Conservation (phyloP, 2,888 invertebrate species). For the Apotomis turbidana region DNA sequence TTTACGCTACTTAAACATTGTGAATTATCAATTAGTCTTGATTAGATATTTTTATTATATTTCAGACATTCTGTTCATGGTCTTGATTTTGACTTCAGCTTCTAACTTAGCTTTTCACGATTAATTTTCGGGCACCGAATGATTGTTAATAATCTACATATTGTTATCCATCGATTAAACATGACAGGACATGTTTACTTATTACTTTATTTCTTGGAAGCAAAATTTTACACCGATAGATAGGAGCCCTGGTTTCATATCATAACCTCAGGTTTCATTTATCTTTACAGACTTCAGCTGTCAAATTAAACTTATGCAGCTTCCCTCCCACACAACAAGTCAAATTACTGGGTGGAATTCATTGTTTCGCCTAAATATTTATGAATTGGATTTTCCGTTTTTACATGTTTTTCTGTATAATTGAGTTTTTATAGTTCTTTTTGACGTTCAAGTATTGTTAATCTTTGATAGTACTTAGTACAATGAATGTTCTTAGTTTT, state of each 20-base stretch:
- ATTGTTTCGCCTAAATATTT: not conserved
- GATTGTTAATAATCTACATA: too few relatives aligned
- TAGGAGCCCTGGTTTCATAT: too few relatives aligned
- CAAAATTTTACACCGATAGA: too few relatives aligned
- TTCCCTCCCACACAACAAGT: not conserved
- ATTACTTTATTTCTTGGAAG: too few relatives aligned
- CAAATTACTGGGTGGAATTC: not conserved
- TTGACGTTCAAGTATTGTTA: not conserved
- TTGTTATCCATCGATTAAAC: too few relatives aligned
- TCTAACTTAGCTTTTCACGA: not conserved
- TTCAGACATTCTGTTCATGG: not conserved
- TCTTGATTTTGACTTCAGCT: not conserved
- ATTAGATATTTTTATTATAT: too few relatives aligned
- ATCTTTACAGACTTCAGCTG: not conserved
- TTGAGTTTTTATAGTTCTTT: too few relatives aligned
- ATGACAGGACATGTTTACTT: too few relatives aligned
- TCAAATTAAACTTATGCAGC: not conserved
- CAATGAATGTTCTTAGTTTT: too few relatives aligned
- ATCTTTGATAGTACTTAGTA: not conserved
- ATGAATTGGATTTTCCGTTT: not conserved
- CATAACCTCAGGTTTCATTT: too few relatives aligned
- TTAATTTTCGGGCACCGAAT: not conserved
- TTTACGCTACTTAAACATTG: too few relatives aligned
- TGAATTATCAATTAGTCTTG: too few relatives aligned
- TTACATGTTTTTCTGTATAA: not conserved